Conservation (phyloP, 2,888 invertebrate genomes). For the Drosophila vallismaia region DNA sequence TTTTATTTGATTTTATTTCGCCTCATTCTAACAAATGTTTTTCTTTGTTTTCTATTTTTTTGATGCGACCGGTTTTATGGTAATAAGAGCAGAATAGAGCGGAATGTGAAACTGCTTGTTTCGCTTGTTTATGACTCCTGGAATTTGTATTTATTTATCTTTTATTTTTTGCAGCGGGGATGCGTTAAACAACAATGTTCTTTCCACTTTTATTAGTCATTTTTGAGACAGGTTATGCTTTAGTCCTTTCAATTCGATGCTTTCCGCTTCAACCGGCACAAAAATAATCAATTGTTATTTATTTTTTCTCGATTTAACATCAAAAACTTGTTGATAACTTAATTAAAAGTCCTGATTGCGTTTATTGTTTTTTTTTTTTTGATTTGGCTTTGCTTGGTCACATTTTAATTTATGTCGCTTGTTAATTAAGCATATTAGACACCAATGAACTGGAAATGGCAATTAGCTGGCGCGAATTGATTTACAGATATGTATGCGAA, state of each 20-base stretch:
- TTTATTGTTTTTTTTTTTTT: constrained; percentile 1
- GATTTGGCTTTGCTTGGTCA: constrained; percentile 24
- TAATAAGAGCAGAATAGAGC: constrained; percentile 29
- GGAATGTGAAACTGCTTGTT: constrained; percentile 8
- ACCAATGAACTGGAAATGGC: constrained; percentile 66
- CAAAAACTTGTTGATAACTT: constrained; percentile 41
- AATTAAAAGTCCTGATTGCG: constrained; percentile 32
- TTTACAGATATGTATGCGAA: constrained; percentile 19
- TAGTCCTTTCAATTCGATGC: background rate
- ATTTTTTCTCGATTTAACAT: constrained; percentile 1
- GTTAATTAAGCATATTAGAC: constrained; percentile 68
- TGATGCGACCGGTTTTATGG: constrained; percentile 41
- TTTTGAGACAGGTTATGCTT: background rate
- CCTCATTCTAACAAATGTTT: constrained; percentile 66
- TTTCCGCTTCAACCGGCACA: constrained; percentile 9
- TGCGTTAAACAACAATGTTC: background rate
- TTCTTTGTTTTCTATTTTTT: constrained; percentile 47
- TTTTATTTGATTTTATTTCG: constrained; percentile 11
- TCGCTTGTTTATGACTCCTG: constrained; percentile 8
- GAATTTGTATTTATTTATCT: background rate
- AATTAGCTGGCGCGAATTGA: constrained; percentile 57
- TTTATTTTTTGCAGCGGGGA: background rate
- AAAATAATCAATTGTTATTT: constrained; percentile 1
- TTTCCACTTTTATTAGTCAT: background rate
- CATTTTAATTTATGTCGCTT: constrained; percentile 49